phyloP scores from a whole-genome alignment of 2,797 vertebrate species.

The Philypnodon macrostomus region DNA sequence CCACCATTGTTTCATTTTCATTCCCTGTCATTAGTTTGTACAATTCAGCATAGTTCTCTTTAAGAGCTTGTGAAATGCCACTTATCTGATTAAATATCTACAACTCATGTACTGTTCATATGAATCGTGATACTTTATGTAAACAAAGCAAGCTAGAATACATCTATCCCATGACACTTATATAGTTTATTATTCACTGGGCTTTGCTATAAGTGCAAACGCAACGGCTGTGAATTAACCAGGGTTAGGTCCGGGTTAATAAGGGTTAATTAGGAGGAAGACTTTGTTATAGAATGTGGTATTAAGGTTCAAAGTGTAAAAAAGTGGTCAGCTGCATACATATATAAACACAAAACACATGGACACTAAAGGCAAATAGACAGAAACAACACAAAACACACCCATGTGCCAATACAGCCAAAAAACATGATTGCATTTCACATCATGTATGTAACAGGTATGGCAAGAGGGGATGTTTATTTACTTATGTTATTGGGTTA shows the following conservation, averaged over 20 bases:
- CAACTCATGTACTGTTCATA: background rate
- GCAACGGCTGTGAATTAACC: conserved; percentile 4
- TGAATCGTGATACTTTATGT: conserved; percentile 3
- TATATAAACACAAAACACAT: too few species aligned
- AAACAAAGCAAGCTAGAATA: conserved; percentile 14
- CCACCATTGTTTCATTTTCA: conserved; percentile 25
- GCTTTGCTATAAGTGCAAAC: conserved; percentile 3
- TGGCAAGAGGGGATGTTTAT: too few species aligned
- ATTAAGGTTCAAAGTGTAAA: too few species aligned
- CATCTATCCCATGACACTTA: conserved; percentile 1
- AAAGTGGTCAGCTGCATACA: too few species aligned
- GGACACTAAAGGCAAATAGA: too few species aligned
- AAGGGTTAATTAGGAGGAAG: too few species aligned
- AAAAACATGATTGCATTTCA: too few species aligned
- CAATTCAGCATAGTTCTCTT: conserved; percentile 15
- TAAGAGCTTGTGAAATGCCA: conserved; percentile 6
- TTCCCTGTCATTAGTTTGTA: conserved; percentile 16
- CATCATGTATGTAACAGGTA: too few species aligned
- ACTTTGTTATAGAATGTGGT: too few species aligned
- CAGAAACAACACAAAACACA: too few species aligned
- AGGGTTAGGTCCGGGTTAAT: background rate
- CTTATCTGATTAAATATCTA: background rate
- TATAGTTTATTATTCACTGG: conserved; percentile 11
- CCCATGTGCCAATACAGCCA: too few species aligned
- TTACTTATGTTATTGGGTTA: too few species aligned